phyloP scores from a whole-genome alignment of 2,888 invertebrate species.

The Philereme vetulata region DNA sequence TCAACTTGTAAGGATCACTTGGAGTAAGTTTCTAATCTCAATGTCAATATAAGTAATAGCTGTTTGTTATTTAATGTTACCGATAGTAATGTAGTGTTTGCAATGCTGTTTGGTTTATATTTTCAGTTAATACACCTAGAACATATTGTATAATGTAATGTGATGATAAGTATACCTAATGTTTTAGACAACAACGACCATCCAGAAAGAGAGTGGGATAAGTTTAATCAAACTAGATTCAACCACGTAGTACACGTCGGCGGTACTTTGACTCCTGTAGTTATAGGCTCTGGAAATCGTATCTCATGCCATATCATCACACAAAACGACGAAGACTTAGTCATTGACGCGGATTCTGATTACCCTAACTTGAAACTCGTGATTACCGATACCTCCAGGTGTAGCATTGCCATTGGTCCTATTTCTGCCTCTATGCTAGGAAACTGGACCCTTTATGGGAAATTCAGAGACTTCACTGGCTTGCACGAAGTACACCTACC shows the following conservation, averaged over 20 bases:
- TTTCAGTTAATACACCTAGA: not conserved
- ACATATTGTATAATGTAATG: not conserved
- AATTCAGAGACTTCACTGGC: constrained; percentile 36
- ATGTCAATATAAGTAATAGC: constrained; percentile 12
- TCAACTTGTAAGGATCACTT: constrained; percentile 41
- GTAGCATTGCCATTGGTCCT: constrained; percentile 50
- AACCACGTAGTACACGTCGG: constrained; percentile 49
- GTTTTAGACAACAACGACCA: constrained; percentile 39
- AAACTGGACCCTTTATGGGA: constrained; percentile 52
- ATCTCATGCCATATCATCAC: constrained; percentile 53
- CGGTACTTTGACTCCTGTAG: constrained; percentile 43
- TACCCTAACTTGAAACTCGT: constrained; percentile 48
- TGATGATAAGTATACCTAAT: not conserved
- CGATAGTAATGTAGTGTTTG: constrained; percentile 3
- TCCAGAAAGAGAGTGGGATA: constrained; percentile 37
- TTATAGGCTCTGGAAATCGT: constrained; percentile 35
- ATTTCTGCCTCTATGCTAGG: constrained; percentile 44
- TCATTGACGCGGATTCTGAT: constrained; percentile 38
- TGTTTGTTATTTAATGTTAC: not conserved
- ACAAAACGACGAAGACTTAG: constrained; percentile 51
- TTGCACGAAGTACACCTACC: constrained; percentile 45
- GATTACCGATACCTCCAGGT: constrained; percentile 29
- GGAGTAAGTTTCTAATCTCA: constrained; percentile 44
- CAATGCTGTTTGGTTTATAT: not conserved
- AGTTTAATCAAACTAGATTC: constrained; percentile 15